These are phyloP conservation scores for Porites australiensis DNA, from an alignment of 64 coral and sea anemone species.

Conservation along the genomic window DNA sequence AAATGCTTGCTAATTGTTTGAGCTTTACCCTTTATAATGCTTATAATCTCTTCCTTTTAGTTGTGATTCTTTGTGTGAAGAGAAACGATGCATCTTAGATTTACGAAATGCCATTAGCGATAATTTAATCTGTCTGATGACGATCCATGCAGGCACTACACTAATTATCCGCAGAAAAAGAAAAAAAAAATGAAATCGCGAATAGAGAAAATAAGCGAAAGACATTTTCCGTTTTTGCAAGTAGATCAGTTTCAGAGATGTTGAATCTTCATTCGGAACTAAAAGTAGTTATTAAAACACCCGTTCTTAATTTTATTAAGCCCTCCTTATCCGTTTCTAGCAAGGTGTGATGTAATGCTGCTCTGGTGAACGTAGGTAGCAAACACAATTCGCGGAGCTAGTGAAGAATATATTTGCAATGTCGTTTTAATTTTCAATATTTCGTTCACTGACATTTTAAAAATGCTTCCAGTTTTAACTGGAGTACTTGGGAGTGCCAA, in stretches of 20 bases:
- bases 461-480: not conserved
- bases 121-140: not conserved
- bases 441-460: not conserved
- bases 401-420: not conserved
- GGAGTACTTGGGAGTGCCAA: not conserved
- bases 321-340: not conserved
- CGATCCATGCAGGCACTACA: not conserved
- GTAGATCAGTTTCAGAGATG: not conserved
- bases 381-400: not conserved
- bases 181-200: not conserved
- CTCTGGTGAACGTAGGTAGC: not conserved
- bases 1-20: not conserved
- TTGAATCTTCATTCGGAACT: not conserved
- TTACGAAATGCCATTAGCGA: not conserved
- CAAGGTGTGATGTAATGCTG: not conserved
- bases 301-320: not conserved
- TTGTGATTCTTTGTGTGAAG: not conserved
- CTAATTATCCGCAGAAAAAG: not conserved
- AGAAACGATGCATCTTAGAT: not conserved
- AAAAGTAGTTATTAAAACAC: conserved; percentile 9
- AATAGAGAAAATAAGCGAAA: not conserved
- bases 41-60: not conserved
- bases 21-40: not conserved
- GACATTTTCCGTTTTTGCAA: not conserved
- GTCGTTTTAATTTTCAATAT: not conserved